Evolutionary conservation across 2,797 vertebrate species (phyloP).

Genomic region (Pygocentrus nattereri): DNA sequence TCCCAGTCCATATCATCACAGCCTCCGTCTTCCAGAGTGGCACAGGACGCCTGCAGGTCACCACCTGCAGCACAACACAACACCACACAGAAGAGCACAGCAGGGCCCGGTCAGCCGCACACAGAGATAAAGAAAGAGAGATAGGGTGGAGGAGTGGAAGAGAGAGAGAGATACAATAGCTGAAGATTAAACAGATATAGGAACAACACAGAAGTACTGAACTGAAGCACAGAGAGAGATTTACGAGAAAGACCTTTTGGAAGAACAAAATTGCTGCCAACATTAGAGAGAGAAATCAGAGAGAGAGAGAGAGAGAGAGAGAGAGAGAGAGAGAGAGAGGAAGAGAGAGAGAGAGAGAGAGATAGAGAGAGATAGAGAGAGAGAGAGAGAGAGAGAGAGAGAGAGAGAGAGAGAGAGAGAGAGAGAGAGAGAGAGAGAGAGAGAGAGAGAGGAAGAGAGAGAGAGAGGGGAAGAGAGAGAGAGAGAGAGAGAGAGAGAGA

Average conservation of each 20-base stretch:
- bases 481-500: no score
- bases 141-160: not conserved
- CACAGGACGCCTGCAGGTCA: conserved; percentile 89
- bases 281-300: conserved; percentile 3
- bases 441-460: no score
- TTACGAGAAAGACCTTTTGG: not conserved
- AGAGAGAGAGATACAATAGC: not conserved
- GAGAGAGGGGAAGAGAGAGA: no score
- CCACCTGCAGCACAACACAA: conserved; percentile 79
- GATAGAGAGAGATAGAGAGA: not conserved
- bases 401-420: not conserved
- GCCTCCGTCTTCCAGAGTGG: conserved; percentile 86
- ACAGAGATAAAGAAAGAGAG: not conserved
- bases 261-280: not conserved
- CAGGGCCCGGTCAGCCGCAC: conserved; percentile 8
- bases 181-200: conserved; percentile 21
- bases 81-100: conserved; percentile 29
- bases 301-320: conserved; percentile 27
- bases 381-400: not conserved
- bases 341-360: conserved; percentile 28
- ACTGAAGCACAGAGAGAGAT: conserved; percentile 17
- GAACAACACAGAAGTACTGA: conserved; percentile 40
- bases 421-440: not conserved
- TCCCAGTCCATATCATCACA: conserved; percentile 92
- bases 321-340: not conserved